These are phyloP conservation scores for Harpagoxenus sublaevis DNA, from an alignment of 2,888 invertebrate species.

Conservation along the genomic window DNA sequence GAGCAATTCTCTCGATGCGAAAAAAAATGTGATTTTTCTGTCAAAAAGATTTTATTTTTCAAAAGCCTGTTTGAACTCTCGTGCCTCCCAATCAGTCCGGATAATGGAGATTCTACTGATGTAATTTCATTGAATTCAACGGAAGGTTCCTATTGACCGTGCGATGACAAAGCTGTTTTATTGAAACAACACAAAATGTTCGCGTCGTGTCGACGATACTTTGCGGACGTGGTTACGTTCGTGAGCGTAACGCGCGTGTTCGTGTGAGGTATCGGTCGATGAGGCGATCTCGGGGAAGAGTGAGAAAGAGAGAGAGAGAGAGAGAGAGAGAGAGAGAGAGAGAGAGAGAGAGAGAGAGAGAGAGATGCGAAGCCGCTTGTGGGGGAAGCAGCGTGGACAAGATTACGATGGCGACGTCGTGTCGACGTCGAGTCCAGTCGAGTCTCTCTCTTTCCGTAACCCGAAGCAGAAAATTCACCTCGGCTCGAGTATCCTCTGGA, in stretches of 20 bases:
- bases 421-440: conserved; percentile 47
- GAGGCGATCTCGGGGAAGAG: conserved; percentile 66
- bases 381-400: conserved; percentile 64
- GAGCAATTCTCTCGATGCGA: background rate
- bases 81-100: background rate
- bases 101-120: conserved; percentile 11
- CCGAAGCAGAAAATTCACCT: conserved; percentile 33
- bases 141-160: conserved; percentile 13
- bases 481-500: conserved; percentile 9
- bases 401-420: conserved; percentile 43
- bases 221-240: background rate
- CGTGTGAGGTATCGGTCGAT: conserved; percentile 57
- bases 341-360: conserved; percentile 9
- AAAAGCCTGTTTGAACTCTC: background rate
- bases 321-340: background rate
- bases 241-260: background rate
- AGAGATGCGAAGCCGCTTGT: conserved; percentile 45
- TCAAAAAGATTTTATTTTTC: conserved; percentile 4
- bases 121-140: conserved; percentile 10
- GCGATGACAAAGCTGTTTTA: conserved; percentile 20
- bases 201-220: background rate
- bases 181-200: conserved; percentile 37
- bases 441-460: conserved; percentile 32
- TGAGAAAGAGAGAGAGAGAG: conserved; percentile 11
- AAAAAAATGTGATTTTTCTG: background rate